Evolutionary conservation across 2,888 invertebrate genomes (phyloP).

Genomic region (Drosophila falleni): DNA sequence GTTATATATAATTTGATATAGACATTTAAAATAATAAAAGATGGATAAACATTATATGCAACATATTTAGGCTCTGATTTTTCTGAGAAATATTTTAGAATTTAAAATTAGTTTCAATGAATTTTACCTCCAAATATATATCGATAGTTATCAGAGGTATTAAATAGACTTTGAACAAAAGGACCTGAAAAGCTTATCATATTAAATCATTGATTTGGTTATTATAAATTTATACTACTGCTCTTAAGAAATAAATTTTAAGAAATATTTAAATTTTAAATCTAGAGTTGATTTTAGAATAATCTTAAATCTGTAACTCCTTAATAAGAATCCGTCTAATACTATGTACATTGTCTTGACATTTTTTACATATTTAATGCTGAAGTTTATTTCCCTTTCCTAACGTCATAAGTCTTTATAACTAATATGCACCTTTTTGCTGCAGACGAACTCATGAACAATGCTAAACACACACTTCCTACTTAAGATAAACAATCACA

Average conservation of each 20-base stretch:
- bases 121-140: no score
- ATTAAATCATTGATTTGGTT: neutral
- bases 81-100: no score
- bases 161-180: no score
- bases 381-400: neutral
- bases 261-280: neutral
- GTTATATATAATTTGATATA: no score
- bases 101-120: no score
- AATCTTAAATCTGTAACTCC: no score
- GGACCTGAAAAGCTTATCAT: no score
- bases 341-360: neutral
- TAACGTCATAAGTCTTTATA: neutral
- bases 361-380: neutral
- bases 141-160: no score
- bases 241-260: neutral
- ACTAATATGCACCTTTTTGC: constrained; percentile 4
- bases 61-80: no score
- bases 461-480: constrained; percentile 55
- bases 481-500: constrained; percentile 36
- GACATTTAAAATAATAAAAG: no score
- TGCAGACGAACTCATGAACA: constrained; percentile 8
- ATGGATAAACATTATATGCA: no score
- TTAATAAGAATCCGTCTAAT: no score
- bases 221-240: neutral
- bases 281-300: neutral